A percentile compares a stretch with the other conserved stretches of the same genome.
phyloP scores from a whole-genome alignment of 2,888 invertebrate genomes.

The Alloscopus bannaensis region DNA sequence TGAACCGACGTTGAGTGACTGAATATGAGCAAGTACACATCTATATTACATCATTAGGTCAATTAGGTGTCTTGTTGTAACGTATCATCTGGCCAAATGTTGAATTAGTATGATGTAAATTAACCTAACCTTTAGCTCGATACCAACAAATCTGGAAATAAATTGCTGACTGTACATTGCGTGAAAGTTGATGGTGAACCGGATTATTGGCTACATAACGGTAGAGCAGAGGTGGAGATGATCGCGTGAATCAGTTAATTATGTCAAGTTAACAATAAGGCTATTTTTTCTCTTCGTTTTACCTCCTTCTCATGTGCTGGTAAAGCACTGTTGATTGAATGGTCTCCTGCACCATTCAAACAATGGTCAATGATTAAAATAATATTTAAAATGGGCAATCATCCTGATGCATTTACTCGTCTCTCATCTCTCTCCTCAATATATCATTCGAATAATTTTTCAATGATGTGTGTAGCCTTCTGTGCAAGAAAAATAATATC shows the following conservation, averaged over 20 bases:
- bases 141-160: too few relatives aligned
- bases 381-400: constrained; percentile 12
- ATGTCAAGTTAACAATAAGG: constrained; percentile 4
- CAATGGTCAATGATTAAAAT: constrained; percentile 18
- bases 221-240: constrained; percentile 1
- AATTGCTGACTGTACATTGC: too few relatives aligned
- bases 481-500: too few relatives aligned
- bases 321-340: not conserved
- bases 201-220: too few relatives aligned
- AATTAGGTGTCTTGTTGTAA: too few relatives aligned
- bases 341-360: not conserved
- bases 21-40: too few relatives aligned
- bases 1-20: too few relatives aligned
- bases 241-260: not conserved
- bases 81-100: too few relatives aligned
- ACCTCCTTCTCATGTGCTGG: not conserved
- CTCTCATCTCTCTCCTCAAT: too few relatives aligned
- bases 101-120: too few relatives aligned
- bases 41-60: too few relatives aligned
- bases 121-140: too few relatives aligned
- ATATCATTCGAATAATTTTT: not conserved
- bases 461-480: constrained; percentile 12
- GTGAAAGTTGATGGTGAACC: not conserved
- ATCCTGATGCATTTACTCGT: constrained; percentile 2
- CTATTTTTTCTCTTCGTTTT: not conserved